Evolutionary conservation across 2,113 vertebrate genomes (phyloP).

Genomic region (Melanocharis versteri): DNA sequence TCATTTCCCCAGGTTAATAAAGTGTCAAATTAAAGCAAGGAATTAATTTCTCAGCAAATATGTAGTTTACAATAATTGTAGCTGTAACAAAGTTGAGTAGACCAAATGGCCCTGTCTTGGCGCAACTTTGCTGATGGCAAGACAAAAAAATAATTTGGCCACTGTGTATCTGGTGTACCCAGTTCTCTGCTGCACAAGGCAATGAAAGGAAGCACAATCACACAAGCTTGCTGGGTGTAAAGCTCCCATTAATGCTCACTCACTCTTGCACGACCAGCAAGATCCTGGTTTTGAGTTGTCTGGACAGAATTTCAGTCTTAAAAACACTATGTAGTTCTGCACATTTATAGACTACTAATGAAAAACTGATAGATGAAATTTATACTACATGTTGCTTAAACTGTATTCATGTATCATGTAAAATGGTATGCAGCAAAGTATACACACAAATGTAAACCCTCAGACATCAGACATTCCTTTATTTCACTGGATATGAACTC

Average conservation of each 20-base stretch:
- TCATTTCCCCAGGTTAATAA: not conserved
- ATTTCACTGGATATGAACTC: not conserved
- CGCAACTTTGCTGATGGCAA: not conserved
- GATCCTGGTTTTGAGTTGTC: not conserved
- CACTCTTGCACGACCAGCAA: not conserved
- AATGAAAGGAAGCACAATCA: not conserved
- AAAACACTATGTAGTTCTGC: not conserved
- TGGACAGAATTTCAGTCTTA: not conserved
- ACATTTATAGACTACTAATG: not conserved
- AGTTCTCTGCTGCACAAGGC: not conserved
- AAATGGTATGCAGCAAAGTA: not conserved
- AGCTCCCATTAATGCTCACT: not conserved
- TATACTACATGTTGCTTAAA: not conserved
- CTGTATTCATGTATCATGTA: not conserved
- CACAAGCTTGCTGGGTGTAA: fast-evolving
- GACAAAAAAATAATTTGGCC: not conserved
- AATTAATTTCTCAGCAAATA: not conserved
- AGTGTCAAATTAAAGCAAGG: not conserved
- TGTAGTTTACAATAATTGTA: not conserved
- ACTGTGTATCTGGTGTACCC: not conserved
- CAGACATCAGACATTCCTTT: not conserved
- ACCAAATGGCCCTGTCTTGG: not conserved
- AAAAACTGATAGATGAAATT: not conserved
- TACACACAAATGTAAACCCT: not conserved
- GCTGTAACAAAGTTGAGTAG: not conserved